Base-by-base conservation (phyloP, 2,113 vertebrate species). In the Tychaedon coryphoeus region DNA sequence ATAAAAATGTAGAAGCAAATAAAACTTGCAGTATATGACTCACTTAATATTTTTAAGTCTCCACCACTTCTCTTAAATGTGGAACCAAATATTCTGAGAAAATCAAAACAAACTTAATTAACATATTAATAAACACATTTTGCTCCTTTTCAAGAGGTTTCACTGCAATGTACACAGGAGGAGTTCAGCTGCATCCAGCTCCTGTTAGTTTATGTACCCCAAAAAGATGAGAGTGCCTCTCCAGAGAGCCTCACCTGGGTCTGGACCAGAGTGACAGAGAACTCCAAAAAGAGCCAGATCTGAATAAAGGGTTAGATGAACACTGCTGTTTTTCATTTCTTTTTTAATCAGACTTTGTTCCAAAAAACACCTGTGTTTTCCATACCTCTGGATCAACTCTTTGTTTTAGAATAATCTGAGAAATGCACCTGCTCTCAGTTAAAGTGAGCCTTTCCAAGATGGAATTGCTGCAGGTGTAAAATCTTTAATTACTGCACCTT, bases 1-100 rank as follows among this genome's bases (percentile, higher is more conserved):
- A 86, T 64, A 95, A 91, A 95, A 94, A 91, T 87, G 82, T 62
- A 94, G 82, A 87, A 96, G 88, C 58, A 95, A 95, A 92, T 79
- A 67, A 93, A 93, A 86, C 51, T 62, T 84, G 80, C 77, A 87
- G 43, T 65, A n/a, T 79, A 48, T 96, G 95, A 96, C 86, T 97
- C 89, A 92, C 62, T 93, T 85, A 50, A 51, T 81, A 65, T 94
- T 96, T 92, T 87, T 54, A 93, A 54, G 36, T 91, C 62, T 92
- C 72, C 40, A 20, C 33, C 61, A 45, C 29, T 77, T 83, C 82
- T 64, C 50, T 77, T 91, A 91, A 88, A 75, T n/a, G 74, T 65
- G 67, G 74, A 95, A 81, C 60, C 53, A 76, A 88, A 71, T 94
- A 4, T 57, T 88, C 24, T 14, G 61, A 83, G 40, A 33, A 48